Base-by-base conservation (phyloP, 1,140 invertebrate species). In the Pseudomyrmex dendroicus region DNA sequence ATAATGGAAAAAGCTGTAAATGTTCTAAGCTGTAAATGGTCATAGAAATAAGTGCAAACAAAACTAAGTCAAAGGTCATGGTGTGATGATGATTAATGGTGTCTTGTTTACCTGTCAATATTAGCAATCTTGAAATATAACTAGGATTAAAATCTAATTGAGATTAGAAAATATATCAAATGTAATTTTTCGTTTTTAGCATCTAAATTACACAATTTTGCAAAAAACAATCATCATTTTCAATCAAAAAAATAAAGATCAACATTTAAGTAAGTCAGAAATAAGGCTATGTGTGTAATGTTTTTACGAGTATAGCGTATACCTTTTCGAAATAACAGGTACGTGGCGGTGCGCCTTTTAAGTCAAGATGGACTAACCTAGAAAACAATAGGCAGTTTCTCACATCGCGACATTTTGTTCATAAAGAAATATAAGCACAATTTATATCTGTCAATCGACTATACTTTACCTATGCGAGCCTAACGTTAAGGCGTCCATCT, bases 321-420 rank as follows among this genome's bases (percentile, higher is more conserved):
- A 96, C 95, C 94, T 97, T 95, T 93, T 96, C 96, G 48, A 97
- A 95, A 90, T 96, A 97, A 35, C 92, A 92, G 25, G 97, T 92
- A 91, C 96, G 96, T 17, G 96, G 96, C 5, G 97, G 96, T 17
- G 96, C 96, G 22, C 97, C 96, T 93, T 97, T 97, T n/a, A 97
- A 92, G 93, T 97, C 97, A 64, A 97, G 94, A 93, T 97, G 97
- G 52, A 97, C 94, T 67, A 97, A 93, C 87, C 96, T 95, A 80
- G 2, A 92, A 92, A 48, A 73, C 22, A 89, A 91, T 73, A 59
- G 72, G 67, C 62, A 80, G 70, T 70, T 86, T 73, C 22, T 64
- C 57, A 70, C 73, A 17, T 62, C 9, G 1, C 25, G 54, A 89
- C 88, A 90, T 54, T 82, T 8, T 15, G 20, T 74, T 5, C 0